Conservation (phyloP, 2,113 vertebrate species). For the Aspiorhynchus laticeps region DNA sequence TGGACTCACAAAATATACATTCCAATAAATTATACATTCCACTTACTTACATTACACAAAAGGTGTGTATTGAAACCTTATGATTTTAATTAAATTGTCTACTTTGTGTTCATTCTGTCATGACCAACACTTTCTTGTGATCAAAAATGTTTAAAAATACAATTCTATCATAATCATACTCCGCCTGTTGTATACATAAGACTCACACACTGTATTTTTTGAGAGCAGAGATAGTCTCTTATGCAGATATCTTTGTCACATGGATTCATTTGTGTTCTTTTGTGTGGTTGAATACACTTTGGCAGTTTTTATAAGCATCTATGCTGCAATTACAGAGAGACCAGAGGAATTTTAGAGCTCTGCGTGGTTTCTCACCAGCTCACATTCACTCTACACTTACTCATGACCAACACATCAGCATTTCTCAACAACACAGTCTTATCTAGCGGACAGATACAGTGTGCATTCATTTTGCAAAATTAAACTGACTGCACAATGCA, state of each 20-base stretch:
- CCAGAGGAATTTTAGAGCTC: slow-evolving; percentile 28
- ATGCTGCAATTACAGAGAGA: slow-evolving; percentile 46
- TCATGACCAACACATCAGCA: too few relatives aligned
- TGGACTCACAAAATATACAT: not conserved
- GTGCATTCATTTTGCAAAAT: not conserved
- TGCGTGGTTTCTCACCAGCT: slow-evolving; percentile 31
- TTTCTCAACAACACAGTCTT: too few relatives aligned
- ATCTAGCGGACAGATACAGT: not conserved
- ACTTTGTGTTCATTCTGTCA: not conserved
- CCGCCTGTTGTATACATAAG: not conserved
- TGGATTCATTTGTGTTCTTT: too few relatives aligned
- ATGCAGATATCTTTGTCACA: not conserved
- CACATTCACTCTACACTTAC: slow-evolving; percentile 26
- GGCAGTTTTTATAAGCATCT: not conserved
- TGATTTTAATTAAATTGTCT: not conserved
- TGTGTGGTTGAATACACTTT: slow-evolving; percentile 14
- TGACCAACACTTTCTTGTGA: not conserved
- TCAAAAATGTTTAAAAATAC: not conserved
- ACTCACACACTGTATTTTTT: not conserved
- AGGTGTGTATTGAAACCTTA: not conserved
- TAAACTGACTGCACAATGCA: not conserved
- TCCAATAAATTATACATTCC: not conserved
- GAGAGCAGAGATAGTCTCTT: not conserved
- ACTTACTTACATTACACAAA: not conserved
- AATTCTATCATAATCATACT: not conserved